These are phyloP conservation scores for Eristalinus sepulchralis DNA, from an alignment of 2,888 invertebrate genomes.

Conservation along the genomic window DNA sequence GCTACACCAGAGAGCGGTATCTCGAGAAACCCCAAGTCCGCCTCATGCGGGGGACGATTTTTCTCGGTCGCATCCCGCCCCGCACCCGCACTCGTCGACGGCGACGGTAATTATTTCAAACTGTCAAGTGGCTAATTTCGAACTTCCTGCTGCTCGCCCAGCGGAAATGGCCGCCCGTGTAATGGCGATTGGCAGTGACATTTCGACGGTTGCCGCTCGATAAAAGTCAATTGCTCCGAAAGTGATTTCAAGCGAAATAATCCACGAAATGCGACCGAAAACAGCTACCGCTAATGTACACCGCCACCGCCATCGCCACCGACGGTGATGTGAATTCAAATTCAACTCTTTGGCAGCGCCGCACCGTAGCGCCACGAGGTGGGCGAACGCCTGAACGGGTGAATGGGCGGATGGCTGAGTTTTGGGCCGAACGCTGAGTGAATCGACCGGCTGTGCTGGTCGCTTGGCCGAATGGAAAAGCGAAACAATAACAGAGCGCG, in stretches of 20 bases:
- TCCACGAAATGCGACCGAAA: conserved; percentile 71
- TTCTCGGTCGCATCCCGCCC: conserved; percentile 31
- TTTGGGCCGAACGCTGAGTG: not conserved
- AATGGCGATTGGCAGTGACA: conserved; percentile 68
- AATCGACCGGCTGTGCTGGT: not conserved
- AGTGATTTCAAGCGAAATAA: conserved; percentile 71
- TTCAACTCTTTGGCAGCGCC: conserved; percentile 44
- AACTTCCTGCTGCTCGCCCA: conserved; percentile 66
- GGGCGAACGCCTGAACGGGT: not conserved
- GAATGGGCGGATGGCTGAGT: not conserved
- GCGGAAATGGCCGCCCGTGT: conserved; percentile 68
- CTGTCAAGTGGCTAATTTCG: conserved; percentile 71
- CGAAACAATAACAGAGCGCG: conserved; percentile 67
- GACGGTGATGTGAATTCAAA: conserved; percentile 65
- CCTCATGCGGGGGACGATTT: conserved; percentile 16
- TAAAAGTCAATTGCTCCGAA: conserved; percentile 71
- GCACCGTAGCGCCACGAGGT: not conserved
- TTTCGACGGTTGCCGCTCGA: conserved; percentile 71
- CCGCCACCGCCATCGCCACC: conserved; percentile 64
- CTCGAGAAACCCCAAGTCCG: not conserved
- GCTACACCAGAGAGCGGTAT: conserved; percentile 47
- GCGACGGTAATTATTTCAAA: conserved; percentile 67
- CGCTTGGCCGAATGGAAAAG: conserved; percentile 42
- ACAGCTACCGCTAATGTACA: conserved; percentile 71
- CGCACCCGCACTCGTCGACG: conserved; percentile 21